phyloP scores from a whole-genome alignment of 1,140 invertebrate genomes.

The Acromyrmex echinatior region DNA sequence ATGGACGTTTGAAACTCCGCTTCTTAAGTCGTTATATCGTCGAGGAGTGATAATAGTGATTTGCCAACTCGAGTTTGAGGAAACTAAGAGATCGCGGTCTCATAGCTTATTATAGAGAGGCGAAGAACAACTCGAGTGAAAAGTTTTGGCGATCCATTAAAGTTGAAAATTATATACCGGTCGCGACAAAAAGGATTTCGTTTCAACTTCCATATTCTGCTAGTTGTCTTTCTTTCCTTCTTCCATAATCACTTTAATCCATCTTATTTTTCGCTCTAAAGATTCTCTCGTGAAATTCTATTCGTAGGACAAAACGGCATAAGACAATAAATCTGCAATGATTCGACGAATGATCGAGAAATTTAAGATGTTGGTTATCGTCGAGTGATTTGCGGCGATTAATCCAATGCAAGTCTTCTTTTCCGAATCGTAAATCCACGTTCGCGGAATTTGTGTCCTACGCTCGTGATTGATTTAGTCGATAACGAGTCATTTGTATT shows the following conservation, averaged over 20 bases:
- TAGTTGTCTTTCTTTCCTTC: not conserved
- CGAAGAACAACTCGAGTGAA: not conserved
- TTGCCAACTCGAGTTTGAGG: not conserved
- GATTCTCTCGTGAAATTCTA: constrained; percentile 12
- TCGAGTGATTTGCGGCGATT: not conserved
- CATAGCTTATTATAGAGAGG: not conserved
- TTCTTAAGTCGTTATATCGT: not conserved
- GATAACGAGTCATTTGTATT: constrained; percentile 45
- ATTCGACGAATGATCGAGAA: not conserved
- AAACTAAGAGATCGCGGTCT: not conserved
- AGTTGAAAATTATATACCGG: constrained; percentile 48
- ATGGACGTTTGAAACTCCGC: not conserved
- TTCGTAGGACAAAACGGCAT: not conserved
- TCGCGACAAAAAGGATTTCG: not conserved
- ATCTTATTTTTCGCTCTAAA: constrained; percentile 29
- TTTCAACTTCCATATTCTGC: not conserved
- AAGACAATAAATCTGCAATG: constrained; percentile 9
- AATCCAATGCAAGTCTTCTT: not conserved
- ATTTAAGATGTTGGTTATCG: constrained; percentile 10
- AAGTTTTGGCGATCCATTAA: not conserved
- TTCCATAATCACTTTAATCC: constrained; percentile 29
- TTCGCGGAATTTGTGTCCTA: not conserved
- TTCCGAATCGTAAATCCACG: constrained; percentile 6
- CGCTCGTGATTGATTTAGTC: not conserved
- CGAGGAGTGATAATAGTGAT: constrained; percentile 10